Evolutionary conservation across 2,113 vertebrate species (phyloP).

Genomic region (Vireo altiloquus): DNA sequence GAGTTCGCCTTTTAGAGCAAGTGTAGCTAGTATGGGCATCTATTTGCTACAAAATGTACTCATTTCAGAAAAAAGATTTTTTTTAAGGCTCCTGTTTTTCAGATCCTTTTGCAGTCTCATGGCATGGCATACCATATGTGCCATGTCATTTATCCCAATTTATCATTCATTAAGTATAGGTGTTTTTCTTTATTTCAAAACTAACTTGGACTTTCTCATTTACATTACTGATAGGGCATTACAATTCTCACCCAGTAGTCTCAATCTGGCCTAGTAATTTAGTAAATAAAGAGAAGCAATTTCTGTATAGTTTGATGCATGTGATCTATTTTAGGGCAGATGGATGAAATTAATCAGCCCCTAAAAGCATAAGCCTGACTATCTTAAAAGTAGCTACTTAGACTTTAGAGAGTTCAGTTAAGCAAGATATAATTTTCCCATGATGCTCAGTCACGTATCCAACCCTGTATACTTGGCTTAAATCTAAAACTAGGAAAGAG

Average conservation of each 20-base stretch:
- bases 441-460: background rate
- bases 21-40: background rate
- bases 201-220: background rate
- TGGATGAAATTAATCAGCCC: background rate
- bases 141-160: background rate
- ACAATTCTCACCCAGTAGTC: background rate
- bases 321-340: background rate
- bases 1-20: fast-evolving
- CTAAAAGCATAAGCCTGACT: background rate
- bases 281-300: background rate
- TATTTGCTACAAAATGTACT: background rate
- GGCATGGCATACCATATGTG: background rate
- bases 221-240: background rate
- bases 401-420: background rate
- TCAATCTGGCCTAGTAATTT: background rate
- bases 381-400: background rate
- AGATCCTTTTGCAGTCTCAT: background rate
- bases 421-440: background rate
- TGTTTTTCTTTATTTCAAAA: background rate
- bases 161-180: background rate
- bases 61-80: background rate
- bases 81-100: background rate
- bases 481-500: background rate
- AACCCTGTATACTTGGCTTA: background rate
- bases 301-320: background rate